Conservation (phyloP, 2,797 vertebrate species). For the Heterohyrax brucei region DNA sequence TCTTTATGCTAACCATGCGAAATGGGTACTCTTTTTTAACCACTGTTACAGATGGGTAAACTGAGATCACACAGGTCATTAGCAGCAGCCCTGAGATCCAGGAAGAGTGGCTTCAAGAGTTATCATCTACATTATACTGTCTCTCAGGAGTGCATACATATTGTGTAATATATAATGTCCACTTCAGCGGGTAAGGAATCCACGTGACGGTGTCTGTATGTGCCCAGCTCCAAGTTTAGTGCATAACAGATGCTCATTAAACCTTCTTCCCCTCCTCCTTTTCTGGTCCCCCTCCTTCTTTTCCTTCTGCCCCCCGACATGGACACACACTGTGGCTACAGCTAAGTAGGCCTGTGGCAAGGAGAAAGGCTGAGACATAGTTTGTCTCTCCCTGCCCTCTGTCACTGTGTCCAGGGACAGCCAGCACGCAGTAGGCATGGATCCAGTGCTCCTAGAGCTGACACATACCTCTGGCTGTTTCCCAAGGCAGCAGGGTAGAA, state of each 20-base stretch:
- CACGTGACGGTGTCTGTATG: neutral
- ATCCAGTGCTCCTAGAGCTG: neutral
- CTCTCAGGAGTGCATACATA: neutral
- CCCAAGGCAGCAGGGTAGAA: neutral
- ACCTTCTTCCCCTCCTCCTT: neutral
- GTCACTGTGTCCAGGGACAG: neutral
- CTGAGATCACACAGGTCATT: neutral
- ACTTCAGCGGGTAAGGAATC: neutral
- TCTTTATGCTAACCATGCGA: neutral
- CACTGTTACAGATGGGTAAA: neutral
- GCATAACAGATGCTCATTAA: neutral
- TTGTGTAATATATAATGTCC: neutral
- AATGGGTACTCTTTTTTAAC: neutral
- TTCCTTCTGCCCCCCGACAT: neutral
- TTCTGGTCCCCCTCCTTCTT: neutral
- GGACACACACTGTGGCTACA: neutral
- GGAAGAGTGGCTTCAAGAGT: no score
- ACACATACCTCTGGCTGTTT: neutral
- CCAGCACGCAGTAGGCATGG: neutral
- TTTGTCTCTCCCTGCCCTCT: neutral
- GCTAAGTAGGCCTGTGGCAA: neutral
- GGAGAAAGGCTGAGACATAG: neutral
- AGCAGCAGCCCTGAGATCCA: neutral
- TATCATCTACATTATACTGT: fast-evolving
- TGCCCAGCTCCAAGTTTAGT: neutral